Conservation (phyloP, 2,888 invertebrate species). For the Cataglyphis rosenhaueri region DNA sequence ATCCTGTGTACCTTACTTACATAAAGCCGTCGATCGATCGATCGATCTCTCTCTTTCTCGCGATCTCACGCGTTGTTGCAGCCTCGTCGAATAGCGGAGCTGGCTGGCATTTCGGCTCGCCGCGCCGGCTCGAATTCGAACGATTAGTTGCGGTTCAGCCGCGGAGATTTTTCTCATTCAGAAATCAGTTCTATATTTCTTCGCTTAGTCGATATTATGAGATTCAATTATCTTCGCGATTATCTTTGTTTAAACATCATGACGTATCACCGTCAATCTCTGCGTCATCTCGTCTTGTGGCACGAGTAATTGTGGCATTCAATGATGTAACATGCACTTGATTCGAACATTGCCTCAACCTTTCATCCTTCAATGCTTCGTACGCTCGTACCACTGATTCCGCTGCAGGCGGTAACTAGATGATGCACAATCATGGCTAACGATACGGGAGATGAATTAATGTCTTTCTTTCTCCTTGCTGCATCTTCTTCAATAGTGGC, state of each 20-base stretch:
- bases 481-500: slow-evolving; percentile 39
- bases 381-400: not conserved
- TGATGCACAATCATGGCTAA: not conserved
- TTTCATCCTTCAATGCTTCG: slow-evolving; percentile 6
- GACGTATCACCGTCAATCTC: not conserved
- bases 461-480: slow-evolving; percentile 46
- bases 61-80: slow-evolving; percentile 49
- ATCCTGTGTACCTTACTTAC: slow-evolving; percentile 54
- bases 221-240: slow-evolving; percentile 7
- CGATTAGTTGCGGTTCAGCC: not conserved
- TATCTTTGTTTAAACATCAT: not conserved
- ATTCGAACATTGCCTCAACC: not conserved
- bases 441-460: not conserved
- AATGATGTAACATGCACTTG: not conserved
- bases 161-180: not conserved
- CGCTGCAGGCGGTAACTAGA: not conserved
- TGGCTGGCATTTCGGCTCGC: slow-evolving; percentile 36
- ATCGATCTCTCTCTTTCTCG: slow-evolving; percentile 75
- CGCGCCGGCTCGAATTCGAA: slow-evolving; percentile 1
- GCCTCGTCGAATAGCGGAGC: slow-evolving; percentile 18
- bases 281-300: not conserved
- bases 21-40: slow-evolving; percentile 71
- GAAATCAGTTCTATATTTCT: not conserved
- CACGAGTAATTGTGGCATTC: not conserved
- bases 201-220: not conserved